phyloP scores from a whole-genome alignment of 2,113 vertebrate genomes.

The Ochotona curzoniae region DNA sequence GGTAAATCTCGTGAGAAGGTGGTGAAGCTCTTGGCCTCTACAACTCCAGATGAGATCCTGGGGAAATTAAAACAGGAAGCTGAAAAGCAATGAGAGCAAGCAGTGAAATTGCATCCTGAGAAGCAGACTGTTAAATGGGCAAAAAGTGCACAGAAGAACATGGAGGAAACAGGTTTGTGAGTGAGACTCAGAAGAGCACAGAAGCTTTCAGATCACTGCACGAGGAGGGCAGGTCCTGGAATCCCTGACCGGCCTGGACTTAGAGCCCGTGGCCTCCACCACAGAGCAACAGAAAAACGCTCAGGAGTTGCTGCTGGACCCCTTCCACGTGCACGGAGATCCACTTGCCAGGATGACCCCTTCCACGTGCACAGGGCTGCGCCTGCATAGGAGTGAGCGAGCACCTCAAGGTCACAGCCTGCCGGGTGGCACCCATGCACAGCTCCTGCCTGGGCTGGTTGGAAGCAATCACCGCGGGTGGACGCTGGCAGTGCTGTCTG shows the following conservation, averaged over 20 bases:
- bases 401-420: background rate
- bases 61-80: constrained; percentile 90
- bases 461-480: background rate
- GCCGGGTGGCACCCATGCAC: background rate
- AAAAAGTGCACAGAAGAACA: background rate
- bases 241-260: background rate
- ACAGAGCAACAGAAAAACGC: background rate
- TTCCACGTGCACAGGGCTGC: background rate
- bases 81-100: constrained; percentile 72
- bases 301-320: background rate
- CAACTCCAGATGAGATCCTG: constrained; percentile 91
- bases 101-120: constrained; percentile 11
- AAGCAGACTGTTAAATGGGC: background rate
- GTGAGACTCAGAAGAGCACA: background rate
- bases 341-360: no score
- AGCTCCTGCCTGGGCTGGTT: background rate
- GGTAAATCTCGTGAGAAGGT: constrained; percentile 95
- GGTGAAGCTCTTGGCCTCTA: constrained; percentile 88
- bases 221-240: background rate
- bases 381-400: background rate
- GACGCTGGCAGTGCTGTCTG: background rate
- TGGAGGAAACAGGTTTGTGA: background rate
- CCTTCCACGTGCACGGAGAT: background rate
- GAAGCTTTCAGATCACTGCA: background rate
- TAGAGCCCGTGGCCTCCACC: background rate